Percentiles rank a stretch among this genome's conserved stretches.
Conservation (phyloP, 2,888 invertebrate genomes). For the Nycteola revayana region DNA sequence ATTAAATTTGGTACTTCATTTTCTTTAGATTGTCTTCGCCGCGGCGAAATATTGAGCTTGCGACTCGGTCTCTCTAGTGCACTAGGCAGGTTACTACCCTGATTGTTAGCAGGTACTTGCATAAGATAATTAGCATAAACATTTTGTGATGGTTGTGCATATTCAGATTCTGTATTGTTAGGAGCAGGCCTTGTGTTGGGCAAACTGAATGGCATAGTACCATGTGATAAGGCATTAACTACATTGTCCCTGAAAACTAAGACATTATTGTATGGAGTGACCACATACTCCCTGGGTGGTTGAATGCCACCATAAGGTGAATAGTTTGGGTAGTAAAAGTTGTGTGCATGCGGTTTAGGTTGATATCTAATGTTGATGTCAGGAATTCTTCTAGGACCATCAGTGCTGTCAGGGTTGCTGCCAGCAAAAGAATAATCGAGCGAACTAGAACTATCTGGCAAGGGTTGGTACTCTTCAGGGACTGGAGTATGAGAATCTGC, state of each 20-base stretch:
- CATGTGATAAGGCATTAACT: constrained; percentile 45
- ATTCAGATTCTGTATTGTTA: constrained; percentile 44
- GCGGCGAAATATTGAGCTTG: constrained; percentile 69
- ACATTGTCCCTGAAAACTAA: constrained; percentile 54
- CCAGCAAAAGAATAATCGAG: constrained; percentile 53
- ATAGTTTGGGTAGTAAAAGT: constrained; percentile 59
- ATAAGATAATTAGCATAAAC: constrained; percentile 11
- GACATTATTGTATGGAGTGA: constrained; percentile 55
- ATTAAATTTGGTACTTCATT: constrained; percentile 60
- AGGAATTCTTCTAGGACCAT: constrained; percentile 42
- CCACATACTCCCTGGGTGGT: constrained; percentile 47
- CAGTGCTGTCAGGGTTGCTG: constrained; percentile 45
- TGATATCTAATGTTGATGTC: constrained; percentile 67
- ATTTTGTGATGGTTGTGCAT: constrained; percentile 23
- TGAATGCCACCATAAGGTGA: constrained; percentile 43
- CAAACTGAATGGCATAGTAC: constrained; percentile 48
- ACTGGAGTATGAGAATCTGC: constrained; percentile 65
- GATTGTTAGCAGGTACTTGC: constrained; percentile 16
- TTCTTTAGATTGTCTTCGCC: constrained; percentile 66
- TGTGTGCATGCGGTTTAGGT: constrained; percentile 54
- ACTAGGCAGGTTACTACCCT: constrained; percentile 27
- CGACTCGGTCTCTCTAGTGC: constrained; percentile 68
- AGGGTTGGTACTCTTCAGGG: constrained; percentile 73
- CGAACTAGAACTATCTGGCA: constrained; percentile 71
- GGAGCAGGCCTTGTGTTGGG: constrained; percentile 37